phyloP scores from a whole-genome alignment of 92 coral and sea anemone species.

The Palythoa caribaeorum region DNA sequence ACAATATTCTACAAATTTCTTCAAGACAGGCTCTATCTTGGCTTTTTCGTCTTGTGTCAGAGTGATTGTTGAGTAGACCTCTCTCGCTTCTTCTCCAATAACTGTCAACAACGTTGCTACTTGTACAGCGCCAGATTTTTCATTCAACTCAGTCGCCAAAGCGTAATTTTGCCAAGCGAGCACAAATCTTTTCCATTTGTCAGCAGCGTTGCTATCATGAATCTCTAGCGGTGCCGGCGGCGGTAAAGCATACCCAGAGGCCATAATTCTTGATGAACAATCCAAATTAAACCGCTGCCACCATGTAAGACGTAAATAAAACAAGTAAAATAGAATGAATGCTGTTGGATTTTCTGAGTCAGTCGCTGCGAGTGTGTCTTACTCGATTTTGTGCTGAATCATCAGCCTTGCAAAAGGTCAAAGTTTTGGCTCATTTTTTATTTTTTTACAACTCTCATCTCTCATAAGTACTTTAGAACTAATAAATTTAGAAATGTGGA shows the following conservation, averaged over 20 bases:
- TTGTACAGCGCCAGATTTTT: slow-evolving; percentile 48
- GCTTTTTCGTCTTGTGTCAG: background rate
- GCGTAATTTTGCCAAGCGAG: slow-evolving; percentile 55
- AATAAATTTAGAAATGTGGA: too few species aligned
- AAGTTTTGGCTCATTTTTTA: too few species aligned
- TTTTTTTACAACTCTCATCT: too few species aligned
- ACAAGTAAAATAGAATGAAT: too few species aligned
- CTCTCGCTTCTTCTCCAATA: slow-evolving; percentile 68
- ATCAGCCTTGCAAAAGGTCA: too few species aligned
- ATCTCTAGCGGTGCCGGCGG: slow-evolving; percentile 57
- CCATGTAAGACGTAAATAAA: slow-evolving; percentile 51
- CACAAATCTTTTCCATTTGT: slow-evolving; percentile 53
- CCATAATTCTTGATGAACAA: slow-evolving; percentile 22
- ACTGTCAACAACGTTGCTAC: slow-evolving; percentile 57
- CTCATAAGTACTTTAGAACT: too few species aligned
- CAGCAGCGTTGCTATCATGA: slow-evolving; percentile 53
- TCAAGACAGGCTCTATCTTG: too few species aligned
- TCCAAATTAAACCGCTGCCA: slow-evolving; percentile 46
- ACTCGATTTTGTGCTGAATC: too few species aligned
- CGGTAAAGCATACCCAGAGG: slow-evolving; percentile 44
- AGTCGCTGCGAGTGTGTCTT: too few species aligned
- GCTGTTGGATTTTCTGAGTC: too few species aligned
- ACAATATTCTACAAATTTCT: slow-evolving; percentile 1
- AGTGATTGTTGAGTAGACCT: slow-evolving; percentile 48
- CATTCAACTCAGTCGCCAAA: slow-evolving; percentile 53